Base-by-base conservation (phyloP, 1,140 invertebrate species). In the Hyphantria cunea region DNA sequence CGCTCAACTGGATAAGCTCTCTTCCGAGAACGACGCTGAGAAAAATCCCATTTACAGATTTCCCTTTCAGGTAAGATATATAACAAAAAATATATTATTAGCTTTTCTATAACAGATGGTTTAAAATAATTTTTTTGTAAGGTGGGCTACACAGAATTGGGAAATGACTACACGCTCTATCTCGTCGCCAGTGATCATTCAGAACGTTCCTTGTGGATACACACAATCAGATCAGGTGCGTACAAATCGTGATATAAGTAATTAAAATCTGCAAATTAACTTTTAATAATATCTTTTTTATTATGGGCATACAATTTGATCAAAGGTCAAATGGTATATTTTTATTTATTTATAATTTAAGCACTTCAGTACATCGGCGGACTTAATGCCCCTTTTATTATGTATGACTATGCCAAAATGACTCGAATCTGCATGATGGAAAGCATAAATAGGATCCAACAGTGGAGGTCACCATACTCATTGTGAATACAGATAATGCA, bases 121-220 rank as follows among this genome's bases (percentile, higher is more conserved):
- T 44, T 44, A 92, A 13, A 8, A 49, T 31, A 58, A 33, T 25
- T 42, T 80, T 93, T 93, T 58, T 93, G 94, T 85, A 94, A 96
- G 92, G 93, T 96, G 66, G 95, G 95, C 47, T 96, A 96, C 87
- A 92, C 93, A 51, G 94, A 95, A 74, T 92, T 92, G 63, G 93
- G 92, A 48, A 89, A 92, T 50, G 94, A 95, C 73, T 96, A 96
- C 84, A 95, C 94, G 13, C 90, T 97, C 54, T 97, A 96, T 84
- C 93, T 97, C 58, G 92, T 96, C 44, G 94, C 95, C 31, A 90
- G 92, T 55, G 93, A 93, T 74, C 93, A 95, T 51, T 93, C 93
- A 61, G 95, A 96, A 74, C 91, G 95, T 42, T 86, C 92, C 66
- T 94, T 95, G 75, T 97, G 96, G 96, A 95, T 97, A 69, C 92